Evolutionary conservation across 2,888 invertebrate species (phyloP), one percentile per base, ranked within the genome.

Genomic region (Myathropa florea): DNA sequence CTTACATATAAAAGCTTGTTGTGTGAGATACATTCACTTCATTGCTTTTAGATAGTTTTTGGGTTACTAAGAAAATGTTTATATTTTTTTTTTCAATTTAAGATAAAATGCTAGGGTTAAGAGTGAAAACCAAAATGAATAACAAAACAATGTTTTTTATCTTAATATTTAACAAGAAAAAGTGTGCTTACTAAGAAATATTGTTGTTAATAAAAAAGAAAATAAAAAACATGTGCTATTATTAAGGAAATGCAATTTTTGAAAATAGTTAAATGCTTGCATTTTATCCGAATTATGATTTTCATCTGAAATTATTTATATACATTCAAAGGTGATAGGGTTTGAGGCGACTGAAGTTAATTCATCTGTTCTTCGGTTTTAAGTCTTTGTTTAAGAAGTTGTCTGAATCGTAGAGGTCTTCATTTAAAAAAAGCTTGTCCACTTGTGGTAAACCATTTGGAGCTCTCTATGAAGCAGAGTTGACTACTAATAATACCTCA

Each of bases 121-220:
- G 46, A 61, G 3, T 12, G 61, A 70, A 24, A n/a, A 61, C 23
- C 21, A 33, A 70, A 70, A 61, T 14, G n/a, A 57, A 57, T 33
- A 64, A 61, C 3, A 55, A 24, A 64, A 63, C 10, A 59, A 26
- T 10, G 36, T 57, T 63, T 63, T 78, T 78, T 71, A 64, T 39
- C 59, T 67, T 65, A 79, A 72, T 71, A 60, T 36, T 55, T 79
- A 71, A 64, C 55, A 71, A 78, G 59, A 65, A 46, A 71, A 79
- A 79, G 79, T 79, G 79, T 72, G 79, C 79, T 79, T 79, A 79
- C 71, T 64, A 79, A 28, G 46, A 65, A 79, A 79, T 72, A 79
- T 79, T 65, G 71, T 79, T 72, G 71, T 79, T 78, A 78, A 39
- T 70, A 28, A 28, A 55, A 70, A 46, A 46, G 18, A 46, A 2